These are phyloP conservation scores for Nasonia oneida DNA, from an alignment of 2,888 invertebrate species.

Conservation along the genomic window DNA sequence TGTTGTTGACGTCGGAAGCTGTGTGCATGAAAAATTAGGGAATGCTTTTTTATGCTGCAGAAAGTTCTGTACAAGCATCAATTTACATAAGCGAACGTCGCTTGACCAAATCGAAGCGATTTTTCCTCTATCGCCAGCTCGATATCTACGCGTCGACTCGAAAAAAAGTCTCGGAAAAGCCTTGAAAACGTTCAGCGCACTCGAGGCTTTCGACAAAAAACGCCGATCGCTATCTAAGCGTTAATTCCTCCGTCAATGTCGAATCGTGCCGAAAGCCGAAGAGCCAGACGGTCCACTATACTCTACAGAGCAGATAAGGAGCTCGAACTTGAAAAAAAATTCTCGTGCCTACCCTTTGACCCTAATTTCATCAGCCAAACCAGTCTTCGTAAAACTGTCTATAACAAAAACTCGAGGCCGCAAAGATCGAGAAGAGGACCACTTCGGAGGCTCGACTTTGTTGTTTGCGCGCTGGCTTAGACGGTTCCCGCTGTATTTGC, in stretches of 20 bases:
- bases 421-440: background rate
- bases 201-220: background rate
- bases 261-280: background rate
- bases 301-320: background rate
- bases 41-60: background rate
- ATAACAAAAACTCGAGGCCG: background rate
- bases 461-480: background rate
- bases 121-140: background rate
- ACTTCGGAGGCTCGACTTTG: background rate
- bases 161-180: background rate
- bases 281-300: background rate
- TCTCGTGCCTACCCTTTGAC: background rate
- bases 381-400: background rate
- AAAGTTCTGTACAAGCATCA: background rate
- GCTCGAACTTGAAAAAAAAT: background rate
- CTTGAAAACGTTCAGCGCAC: background rate
- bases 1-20: background rate
- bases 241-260: conserved; percentile 10
- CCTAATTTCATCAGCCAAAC: background rate
- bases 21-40: background rate
- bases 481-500: background rate
- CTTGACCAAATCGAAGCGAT: background rate
- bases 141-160: background rate
- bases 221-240: background rate
- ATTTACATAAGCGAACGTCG: background rate